A percentile compares a stretch with the other conserved stretches of the same genome.
These are phyloP conservation scores for Saxidomus purpurata DNA, from an alignment of 1,140 invertebrate species.

Conservation along the genomic window DNA sequence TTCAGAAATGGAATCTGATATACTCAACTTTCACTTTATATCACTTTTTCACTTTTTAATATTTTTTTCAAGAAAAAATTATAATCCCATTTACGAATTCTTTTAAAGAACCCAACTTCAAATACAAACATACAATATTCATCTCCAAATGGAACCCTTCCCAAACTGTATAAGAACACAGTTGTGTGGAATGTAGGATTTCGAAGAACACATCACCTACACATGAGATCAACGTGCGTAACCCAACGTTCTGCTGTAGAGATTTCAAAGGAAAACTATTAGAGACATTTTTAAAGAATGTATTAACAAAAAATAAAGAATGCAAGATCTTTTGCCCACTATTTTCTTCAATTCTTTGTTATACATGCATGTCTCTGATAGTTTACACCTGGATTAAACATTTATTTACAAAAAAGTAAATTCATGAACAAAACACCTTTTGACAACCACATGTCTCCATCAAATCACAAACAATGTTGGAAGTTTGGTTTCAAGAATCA, in stretches of 20 bases:
- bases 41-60: no score
- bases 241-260: constrained; percentile 46
- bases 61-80: background rate
- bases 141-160: background rate
- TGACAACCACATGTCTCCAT: constrained; percentile 3
- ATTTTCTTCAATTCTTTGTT: background rate
- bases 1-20: no score
- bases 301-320: background rate
- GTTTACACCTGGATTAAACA: constrained; percentile 44
- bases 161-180: background rate
- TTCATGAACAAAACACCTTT: constrained; percentile 3
- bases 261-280: constrained; percentile 67
- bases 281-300: constrained; percentile 29
- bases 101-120: background rate
- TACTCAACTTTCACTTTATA: no score
- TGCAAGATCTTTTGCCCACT: background rate
- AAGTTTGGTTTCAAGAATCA: background rate
- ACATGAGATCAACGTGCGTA: constrained; percentile 2
- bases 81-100: no score
- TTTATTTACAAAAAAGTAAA: constrained; percentile 2
- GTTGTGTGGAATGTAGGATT: constrained; percentile 33
- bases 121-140: background rate
- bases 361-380: background rate
- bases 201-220: constrained; percentile 21
- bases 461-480: constrained; percentile 10